Evolutionary conservation across 2,113 vertebrate species (phyloP).

Genomic region (Tragelaphus imberbis): DNA sequence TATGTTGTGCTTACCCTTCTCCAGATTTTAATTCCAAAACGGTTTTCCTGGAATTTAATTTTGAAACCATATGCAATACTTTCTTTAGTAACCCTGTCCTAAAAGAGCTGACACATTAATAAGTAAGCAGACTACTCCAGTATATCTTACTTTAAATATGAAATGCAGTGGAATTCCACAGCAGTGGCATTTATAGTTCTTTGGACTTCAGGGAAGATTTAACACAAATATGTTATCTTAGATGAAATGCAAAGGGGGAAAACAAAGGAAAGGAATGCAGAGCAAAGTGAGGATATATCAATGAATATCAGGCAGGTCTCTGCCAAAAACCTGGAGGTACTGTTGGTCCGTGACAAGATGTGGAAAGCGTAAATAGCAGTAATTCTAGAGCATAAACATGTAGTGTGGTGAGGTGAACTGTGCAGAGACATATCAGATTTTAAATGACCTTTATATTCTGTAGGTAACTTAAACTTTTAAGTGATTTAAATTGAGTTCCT

Average conservation of each 20-base stretch:
- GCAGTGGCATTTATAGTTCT: background rate
- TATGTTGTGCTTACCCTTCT: background rate
- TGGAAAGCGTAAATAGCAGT: background rate
- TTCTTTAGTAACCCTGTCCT: background rate
- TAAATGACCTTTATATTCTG: no score
- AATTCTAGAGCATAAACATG: background rate
- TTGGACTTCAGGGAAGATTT: background rate
- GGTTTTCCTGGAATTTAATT: background rate
- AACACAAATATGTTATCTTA: background rate
- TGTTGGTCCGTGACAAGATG: rapidly evolving
- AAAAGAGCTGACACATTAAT: background rate
- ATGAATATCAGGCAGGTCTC: background rate
- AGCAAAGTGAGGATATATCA: background rate
- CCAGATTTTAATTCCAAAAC: background rate
- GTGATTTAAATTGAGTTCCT: background rate
- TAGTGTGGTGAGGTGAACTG: background rate
- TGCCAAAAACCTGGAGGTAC: background rate
- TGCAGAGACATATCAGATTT: background rate
- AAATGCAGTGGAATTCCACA: background rate
- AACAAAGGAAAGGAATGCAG: background rate
- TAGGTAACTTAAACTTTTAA: background rate
- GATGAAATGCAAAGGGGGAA: background rate
- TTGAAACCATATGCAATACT: background rate
- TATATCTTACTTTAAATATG: background rate
- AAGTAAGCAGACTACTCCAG: background rate